A percentile compares a stretch with the other conserved stretches of the same genome.
Evolutionary conservation across 1,140 invertebrate species (phyloP).

Genomic region (Hyposmocoma kahamanoa): DNA sequence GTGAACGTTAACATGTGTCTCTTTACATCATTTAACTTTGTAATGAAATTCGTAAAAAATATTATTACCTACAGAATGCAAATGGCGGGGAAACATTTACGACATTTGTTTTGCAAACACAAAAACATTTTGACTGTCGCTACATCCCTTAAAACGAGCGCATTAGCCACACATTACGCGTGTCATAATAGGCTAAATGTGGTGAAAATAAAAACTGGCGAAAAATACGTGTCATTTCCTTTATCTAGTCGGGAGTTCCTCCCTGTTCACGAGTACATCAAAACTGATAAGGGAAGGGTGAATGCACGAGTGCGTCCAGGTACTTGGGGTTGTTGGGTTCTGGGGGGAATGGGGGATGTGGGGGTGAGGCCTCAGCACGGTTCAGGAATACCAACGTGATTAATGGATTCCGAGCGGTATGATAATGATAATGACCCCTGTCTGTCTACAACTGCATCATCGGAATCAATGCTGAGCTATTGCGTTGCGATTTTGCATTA

Average conservation of each 20-base stretch:
- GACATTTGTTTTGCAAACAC: too few relatives aligned
- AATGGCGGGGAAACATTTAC: too few relatives aligned
- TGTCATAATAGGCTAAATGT: too few relatives aligned
- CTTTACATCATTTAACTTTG: too few relatives aligned
- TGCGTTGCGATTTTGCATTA: too few relatives aligned
- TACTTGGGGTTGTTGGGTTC: slow-evolving; percentile 31
- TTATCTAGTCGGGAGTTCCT: slow-evolving; percentile 30
- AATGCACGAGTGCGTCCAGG: slow-evolving; percentile 65
- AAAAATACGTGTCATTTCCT: not conserved
- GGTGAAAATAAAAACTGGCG: not conserved
- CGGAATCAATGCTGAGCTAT: slow-evolving; percentile 11
- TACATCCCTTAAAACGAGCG: too few relatives aligned
- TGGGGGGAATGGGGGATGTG: slow-evolving; percentile 16
- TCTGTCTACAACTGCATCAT: slow-evolving; percentile 11
- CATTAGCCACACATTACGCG: too few relatives aligned
- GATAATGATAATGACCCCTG: slow-evolving; percentile 64
- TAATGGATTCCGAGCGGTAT: slow-evolving; percentile 56
- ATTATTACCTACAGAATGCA: too few relatives aligned
- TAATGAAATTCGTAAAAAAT: too few relatives aligned
- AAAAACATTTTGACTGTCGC: too few relatives aligned
- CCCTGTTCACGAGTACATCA: slow-evolving; percentile 46
- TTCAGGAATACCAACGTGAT: slow-evolving; percentile 63
- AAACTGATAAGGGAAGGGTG: slow-evolving; percentile 69
- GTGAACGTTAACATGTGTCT: too few relatives aligned
- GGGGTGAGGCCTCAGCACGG: slow-evolving; percentile 28